Conservation (phyloP, 30 jellyfish, hydroid and myxozoan species). For the Phacellophora camtschatica region DNA sequence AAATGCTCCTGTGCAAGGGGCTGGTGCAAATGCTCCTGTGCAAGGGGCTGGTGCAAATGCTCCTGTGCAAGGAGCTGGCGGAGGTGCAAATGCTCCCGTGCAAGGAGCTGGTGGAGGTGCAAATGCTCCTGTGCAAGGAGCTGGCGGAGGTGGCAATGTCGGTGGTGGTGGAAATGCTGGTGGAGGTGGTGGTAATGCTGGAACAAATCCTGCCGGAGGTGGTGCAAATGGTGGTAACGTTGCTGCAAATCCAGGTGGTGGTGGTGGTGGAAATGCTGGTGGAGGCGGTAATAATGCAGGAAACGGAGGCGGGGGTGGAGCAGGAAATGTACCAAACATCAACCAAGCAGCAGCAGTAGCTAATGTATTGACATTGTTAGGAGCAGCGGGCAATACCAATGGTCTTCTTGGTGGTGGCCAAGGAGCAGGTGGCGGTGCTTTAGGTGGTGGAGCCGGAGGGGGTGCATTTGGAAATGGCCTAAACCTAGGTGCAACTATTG, state of each 20-base stretch:
- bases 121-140: conserved; percentile 2
- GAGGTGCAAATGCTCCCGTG: background rate
- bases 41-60: background rate
- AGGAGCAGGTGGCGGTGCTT: conserved; percentile 41
- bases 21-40: background rate
- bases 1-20: background rate
- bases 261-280: conserved; percentile 29
- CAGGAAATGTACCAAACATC: conserved; percentile 36
- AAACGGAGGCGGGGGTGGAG: conserved; percentile 48
- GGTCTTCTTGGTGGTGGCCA: conserved; percentile 76
- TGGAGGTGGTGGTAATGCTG: background rate
- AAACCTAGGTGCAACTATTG: too few relatives aligned
- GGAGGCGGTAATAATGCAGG: conserved; percentile 47
- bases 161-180: conserved; percentile 7
- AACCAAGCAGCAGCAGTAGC: conserved; percentile 66
- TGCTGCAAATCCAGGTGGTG: background rate
- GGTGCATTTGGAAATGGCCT: background rate
- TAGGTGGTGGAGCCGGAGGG: conserved; percentile 35
- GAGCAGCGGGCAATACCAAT: conserved; percentile 60
- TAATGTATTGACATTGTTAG: conserved; percentile 26
- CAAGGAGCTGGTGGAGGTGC: background rate
- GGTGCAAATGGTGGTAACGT: conserved; percentile 5
- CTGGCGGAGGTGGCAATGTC: conserved; percentile 9
- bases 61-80: background rate
- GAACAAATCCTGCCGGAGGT: background rate